Evolutionary conservation across 2,113 vertebrate genomes (phyloP), one percentile per base, ranked within the genome.

Genomic region (Rousettus leschenaultii): DNA sequence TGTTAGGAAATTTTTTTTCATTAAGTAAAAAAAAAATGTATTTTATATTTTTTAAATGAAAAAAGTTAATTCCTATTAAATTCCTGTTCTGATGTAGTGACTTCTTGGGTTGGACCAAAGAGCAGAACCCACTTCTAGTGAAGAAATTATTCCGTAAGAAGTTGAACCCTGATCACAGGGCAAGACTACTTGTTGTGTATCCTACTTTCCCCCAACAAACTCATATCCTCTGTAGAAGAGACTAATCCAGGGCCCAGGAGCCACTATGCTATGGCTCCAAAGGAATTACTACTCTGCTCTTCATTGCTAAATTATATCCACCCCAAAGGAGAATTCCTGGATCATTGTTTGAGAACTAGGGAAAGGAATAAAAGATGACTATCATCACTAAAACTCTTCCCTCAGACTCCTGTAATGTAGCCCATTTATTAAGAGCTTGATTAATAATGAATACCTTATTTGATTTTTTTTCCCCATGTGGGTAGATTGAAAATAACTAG

Each of bases 401-500:
- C 7, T 73, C 61, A 63, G 33, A 51, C 13, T 61, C 14, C 9
- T 84, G 18, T 57, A 95, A 71, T 66, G 28, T 68, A 73, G 21
- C 33, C 3, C 84, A 7, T 53, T 91, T 91, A 61, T 94, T 73
- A 83, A 92, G 7, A 74, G 22, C 30, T 22, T 83, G 35, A 53
- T 45, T 84, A 28, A 10, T 94, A 74, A 89, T 12, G 24, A 40
- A 61, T 79, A 78, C 2, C 86, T 71, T 51, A 66, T 61, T 93
- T 55, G 26, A 89, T 80, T 94, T 90, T 85, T 90, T 85, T 94
- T 87, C 85, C n/a, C 28, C 13, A 38, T 57, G 28, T 55, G n/a
- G 19, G 2, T 73, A 35, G 53, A 40, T 82, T 89, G 38, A 59
- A 73, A 89, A 78, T 30, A 86, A 51, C 16, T 68, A 9, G 13